Conservation (phyloP, 2,113 vertebrate species). For the Hemichromis elongatus region DNA sequence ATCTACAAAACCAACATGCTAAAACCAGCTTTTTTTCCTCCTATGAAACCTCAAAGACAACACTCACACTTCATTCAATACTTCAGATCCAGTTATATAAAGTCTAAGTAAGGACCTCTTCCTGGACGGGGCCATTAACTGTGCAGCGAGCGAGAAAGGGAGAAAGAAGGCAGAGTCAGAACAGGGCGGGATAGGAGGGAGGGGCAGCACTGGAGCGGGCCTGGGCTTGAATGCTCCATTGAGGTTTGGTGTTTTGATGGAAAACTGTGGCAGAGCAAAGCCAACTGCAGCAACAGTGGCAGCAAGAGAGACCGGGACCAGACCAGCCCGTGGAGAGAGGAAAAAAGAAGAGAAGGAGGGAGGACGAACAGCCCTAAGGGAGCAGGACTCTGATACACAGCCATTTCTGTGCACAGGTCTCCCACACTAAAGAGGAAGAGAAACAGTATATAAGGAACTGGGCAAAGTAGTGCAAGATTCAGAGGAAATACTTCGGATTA, state of each 20-base stretch:
- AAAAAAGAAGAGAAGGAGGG: conserved; percentile 23
- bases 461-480: conserved; percentile 1
- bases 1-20: neutral
- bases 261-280: conserved; percentile 66
- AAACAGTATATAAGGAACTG: conserved; percentile 25
- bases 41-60: neutral
- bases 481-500: conserved; percentile 31
- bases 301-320: conserved; percentile 43
- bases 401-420: conserved; percentile 41
- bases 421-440: conserved; percentile 29
- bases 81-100: conserved; percentile 4
- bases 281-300: conserved; percentile 61
- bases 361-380: conserved; percentile 21
- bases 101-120: conserved; percentile 19
- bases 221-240: conserved; percentile 72
- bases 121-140: conserved; percentile 15
- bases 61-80: neutral
- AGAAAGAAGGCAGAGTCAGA: conserved; percentile 48
- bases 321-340: conserved; percentile 24
- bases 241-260: conserved; percentile 76
- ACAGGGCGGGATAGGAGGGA: conserved; percentile 55
- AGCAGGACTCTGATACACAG: conserved; percentile 30
- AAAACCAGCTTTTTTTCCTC: neutral
- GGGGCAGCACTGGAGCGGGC: conserved; percentile 57
- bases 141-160: conserved; percentile 18